Conservation (phyloP, 2,797 vertebrate species). For the Hydrolagus colliei region DNA sequence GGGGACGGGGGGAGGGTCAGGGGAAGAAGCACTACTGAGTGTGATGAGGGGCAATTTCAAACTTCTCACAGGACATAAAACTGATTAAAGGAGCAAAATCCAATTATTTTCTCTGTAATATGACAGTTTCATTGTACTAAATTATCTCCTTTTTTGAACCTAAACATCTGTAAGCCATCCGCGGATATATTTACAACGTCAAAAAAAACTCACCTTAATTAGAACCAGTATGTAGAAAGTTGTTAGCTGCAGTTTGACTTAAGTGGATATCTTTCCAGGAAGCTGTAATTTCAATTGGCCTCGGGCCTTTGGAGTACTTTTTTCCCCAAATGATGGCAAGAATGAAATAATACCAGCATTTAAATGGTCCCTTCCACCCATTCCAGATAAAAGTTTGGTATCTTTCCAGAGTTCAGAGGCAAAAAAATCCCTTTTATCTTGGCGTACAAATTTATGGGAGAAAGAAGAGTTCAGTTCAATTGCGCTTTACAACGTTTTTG, state of each 20-base stretch:
- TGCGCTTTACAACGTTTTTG: neutral
- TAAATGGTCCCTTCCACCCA: neutral
- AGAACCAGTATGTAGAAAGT: slow-evolving; percentile 20
- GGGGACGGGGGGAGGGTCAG: neutral
- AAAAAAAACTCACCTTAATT: slow-evolving; percentile 29
- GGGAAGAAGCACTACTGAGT: neutral
- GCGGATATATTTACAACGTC: neutral
- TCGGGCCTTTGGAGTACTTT: neutral
- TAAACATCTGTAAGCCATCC: slow-evolving; percentile 26
- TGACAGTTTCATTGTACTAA: slow-evolving; percentile 12
- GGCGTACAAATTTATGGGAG: neutral
- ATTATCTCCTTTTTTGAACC: neutral
- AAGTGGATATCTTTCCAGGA: slow-evolving; percentile 30
- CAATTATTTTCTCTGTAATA: neutral
- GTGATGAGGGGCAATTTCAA: neutral
- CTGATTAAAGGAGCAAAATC: neutral
- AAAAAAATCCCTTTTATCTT: neutral
- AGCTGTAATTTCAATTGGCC: slow-evolving; percentile 18
- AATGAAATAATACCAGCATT: neutral
- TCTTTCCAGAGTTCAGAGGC: neutral
- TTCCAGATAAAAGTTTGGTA: slow-evolving; percentile 23
- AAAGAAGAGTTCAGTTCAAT: neutral
- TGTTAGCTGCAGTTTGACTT: slow-evolving; percentile 24
- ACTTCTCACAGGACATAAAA: neutral
- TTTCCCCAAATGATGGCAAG: slow-evolving; percentile 10